Base-by-base conservation (phyloP, 2,797 vertebrate species). In the Coendou prehensilis region DNA sequence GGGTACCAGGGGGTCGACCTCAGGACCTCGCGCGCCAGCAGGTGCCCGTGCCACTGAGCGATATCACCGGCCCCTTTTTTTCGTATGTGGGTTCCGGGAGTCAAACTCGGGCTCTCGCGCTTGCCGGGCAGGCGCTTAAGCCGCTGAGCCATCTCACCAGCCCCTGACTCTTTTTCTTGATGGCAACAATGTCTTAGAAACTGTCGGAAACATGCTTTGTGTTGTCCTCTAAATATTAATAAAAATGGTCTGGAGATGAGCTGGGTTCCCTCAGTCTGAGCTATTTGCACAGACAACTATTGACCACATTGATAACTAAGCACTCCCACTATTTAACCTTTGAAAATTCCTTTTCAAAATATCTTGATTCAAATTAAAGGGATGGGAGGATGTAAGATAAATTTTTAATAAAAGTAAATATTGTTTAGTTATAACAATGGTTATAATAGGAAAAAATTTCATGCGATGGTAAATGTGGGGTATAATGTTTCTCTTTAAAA, bases 391-490 rank as follows among this genome's bases (percentile, higher is more conserved):
- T 23, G 2, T 75, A 71, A 92, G n/a, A 26, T 89, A 37, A 94
- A 90, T 93, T 95, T 84, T 90, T 71, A 63, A 67, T 47, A 30
- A 67, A 92, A 67, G 63, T 91, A 92, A 95, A 76, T 30, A 56
- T 76, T 78, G 57, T 78, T 79, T 84, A 57, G 75, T 92, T 73
- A 37, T 85, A 64, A 81, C 57, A 67, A 37, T 22, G 64, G 61
- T 93, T 76, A 23, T 59, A 28, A 37, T 71, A 64, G 83, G 91
- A 67, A 85, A 87, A 91, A 54, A 61, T 37, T 23, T 85, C 67
- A 57, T 90, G 56, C 33, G 9, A 54, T 88, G 59, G 17, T 87
- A 69, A 92, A 54, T 64, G 28, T 95, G 86, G 67, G 67, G 54
- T 57, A 22, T 57, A 57, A 57, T 57, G 22, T 8, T 85, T 96